Evolutionary conservation across 2,888 invertebrate genomes (phyloP).

Genomic region (Acleris holmiana): DNA sequence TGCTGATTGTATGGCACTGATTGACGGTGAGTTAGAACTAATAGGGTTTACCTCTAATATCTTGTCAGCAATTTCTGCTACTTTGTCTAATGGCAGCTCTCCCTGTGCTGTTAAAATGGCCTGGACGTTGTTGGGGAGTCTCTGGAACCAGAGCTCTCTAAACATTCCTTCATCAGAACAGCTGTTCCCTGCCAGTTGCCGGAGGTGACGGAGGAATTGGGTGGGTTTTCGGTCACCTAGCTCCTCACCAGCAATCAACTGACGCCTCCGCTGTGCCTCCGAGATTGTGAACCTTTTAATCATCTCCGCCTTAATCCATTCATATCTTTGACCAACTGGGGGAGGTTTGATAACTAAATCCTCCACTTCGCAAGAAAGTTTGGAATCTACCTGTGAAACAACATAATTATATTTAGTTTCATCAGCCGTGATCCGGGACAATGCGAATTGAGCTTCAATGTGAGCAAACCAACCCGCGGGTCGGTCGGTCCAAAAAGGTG

Average conservation of each 20-base stretch:
- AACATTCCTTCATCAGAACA: constrained; percentile 12
- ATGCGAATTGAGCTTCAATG: too few species aligned
- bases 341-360: too few species aligned
- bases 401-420: too few species aligned
- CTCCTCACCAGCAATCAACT: too few species aligned
- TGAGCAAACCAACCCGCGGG: too few species aligned
- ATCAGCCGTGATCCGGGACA: too few species aligned
- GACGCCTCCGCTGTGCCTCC: too few species aligned
- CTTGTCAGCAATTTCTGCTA: constrained; percentile 27
- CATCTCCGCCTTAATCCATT: too few species aligned
- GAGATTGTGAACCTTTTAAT: too few species aligned
- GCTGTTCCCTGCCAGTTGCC: constrained; percentile 25
- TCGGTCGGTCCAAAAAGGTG: too few species aligned
- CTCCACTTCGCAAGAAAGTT: neutral
- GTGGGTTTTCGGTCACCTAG: constrained; percentile 30
- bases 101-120: constrained; percentile 4
- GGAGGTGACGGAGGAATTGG: constrained; percentile 29
- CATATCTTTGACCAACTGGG: too few species aligned
- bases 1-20: neutral
- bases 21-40: neutral
- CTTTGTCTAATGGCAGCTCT: constrained; percentile 3
- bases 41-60: constrained; percentile 12
- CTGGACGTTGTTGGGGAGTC: constrained; percentile 20
- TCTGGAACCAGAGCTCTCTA: constrained; percentile 18
- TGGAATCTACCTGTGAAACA: too few species aligned